Conservation (phyloP, 2,888 invertebrate species). For the Hypomecis punctinalis region DNA sequence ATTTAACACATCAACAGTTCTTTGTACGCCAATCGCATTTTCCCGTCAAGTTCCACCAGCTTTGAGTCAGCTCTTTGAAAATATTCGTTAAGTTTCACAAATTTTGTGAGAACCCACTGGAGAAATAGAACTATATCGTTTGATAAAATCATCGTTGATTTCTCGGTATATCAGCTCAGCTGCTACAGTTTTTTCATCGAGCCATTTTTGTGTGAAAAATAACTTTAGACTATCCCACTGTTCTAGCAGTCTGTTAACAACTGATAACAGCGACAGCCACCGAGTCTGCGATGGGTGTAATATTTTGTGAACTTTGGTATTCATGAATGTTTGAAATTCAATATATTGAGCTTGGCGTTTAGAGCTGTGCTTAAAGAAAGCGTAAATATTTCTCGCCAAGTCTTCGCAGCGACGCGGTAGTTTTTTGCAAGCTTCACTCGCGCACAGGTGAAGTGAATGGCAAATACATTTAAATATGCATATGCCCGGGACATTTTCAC, state of each 20-base stretch:
- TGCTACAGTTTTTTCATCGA: constrained; percentile 7
- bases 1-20: constrained; percentile 8
- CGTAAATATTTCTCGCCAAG: constrained; percentile 14
- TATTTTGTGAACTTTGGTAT: constrained; percentile 11
- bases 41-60: background rate
- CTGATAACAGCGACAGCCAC: constrained; percentile 18
- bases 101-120: constrained; percentile 23
- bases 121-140: constrained; percentile 8
- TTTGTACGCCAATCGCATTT: constrained; percentile 6
- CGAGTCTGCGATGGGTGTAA: constrained; percentile 21
- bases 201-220: constrained; percentile 8
- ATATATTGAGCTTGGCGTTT: constrained; percentile 2
- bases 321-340: constrained; percentile 13
- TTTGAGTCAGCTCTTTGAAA: constrained; percentile 16
- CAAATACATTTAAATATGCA: constrained; percentile 16
- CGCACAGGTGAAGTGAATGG: constrained; percentile 13
- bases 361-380: constrained; percentile 11
- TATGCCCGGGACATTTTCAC: background rate
- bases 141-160: constrained; percentile 5
- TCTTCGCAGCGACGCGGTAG: constrained; percentile 19
- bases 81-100: constrained; percentile 14
- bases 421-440: constrained; percentile 19
- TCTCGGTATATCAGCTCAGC: constrained; percentile 7
- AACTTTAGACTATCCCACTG: constrained; percentile 18
- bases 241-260: constrained; percentile 13